These are phyloP conservation scores for Crenichthys baileyi DNA, from an alignment of 2,797 vertebrate genomes.

Conservation along the genomic window DNA sequence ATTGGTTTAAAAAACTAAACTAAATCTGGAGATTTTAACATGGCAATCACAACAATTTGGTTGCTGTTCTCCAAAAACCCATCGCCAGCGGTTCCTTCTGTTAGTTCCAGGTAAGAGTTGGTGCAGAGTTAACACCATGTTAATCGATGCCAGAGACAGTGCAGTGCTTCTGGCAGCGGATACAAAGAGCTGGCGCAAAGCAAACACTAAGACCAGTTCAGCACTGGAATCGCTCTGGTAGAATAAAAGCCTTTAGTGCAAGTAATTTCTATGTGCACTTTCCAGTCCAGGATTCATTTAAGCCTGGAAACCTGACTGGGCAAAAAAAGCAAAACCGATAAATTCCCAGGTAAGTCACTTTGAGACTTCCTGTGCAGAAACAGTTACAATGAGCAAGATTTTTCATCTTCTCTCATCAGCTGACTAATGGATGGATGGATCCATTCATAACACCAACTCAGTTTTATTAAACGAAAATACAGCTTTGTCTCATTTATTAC, in stretches of 20 bases:
- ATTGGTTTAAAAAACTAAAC: not conserved
- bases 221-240: not conserved
- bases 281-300: slow-evolving; percentile 20
- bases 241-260: slow-evolving; percentile 19
- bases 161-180: no score
- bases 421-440: slow-evolving; percentile 62
- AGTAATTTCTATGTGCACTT: slow-evolving; percentile 25
- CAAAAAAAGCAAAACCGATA: slow-evolving; percentile 21
- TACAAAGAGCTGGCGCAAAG: not conserved
- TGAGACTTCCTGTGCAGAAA: slow-evolving; percentile 26
- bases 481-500: slow-evolving; percentile 32
- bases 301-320: slow-evolving; percentile 22
- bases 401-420: slow-evolving; percentile 38
- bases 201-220: not conserved
- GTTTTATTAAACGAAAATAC: slow-evolving; percentile 21
- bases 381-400: not conserved
- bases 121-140: no score
- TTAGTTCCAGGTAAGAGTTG: not conserved
- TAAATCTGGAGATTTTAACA: not conserved
- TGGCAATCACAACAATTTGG: not conserved
- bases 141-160: no score
- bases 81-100: not conserved
- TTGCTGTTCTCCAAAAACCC: not conserved
- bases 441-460: slow-evolving; percentile 26
- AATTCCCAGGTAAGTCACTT: not conserved